Evolutionary conservation across 2,797 vertebrate species (phyloP).

Genomic region (Heliangelus exortis): DNA sequence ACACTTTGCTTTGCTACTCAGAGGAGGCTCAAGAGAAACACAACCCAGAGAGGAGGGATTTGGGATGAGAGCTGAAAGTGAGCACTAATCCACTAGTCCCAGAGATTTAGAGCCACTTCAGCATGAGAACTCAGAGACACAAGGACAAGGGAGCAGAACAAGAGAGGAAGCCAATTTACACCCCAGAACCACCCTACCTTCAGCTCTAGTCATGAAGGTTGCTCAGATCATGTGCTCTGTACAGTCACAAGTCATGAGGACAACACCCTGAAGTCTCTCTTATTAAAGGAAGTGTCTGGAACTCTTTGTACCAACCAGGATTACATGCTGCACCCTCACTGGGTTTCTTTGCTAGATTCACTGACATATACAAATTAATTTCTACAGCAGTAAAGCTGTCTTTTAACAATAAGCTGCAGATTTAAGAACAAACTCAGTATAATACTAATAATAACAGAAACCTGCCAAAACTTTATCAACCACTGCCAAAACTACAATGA

Average conservation of each 20-base stretch:
- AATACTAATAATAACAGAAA: background rate
- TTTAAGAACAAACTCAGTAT: background rate
- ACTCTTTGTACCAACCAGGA: background rate
- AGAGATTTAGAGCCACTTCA: background rate
- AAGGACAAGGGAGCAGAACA: background rate
- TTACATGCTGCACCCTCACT: background rate
- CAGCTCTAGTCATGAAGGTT: background rate
- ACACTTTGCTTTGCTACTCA: background rate
- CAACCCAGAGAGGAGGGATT: background rate
- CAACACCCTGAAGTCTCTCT: background rate
- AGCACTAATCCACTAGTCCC: background rate
- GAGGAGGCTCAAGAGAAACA: background rate
- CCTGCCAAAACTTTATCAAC: background rate
- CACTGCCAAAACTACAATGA: background rate
- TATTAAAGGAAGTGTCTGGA: background rate
- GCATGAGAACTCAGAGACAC: rapidly evolving
- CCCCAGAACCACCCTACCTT: background rate
- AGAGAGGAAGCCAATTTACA: background rate
- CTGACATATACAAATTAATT: background rate
- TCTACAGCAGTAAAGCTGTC: background rate
- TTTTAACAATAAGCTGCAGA: background rate
- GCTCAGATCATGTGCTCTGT: background rate
- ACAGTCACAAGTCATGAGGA: background rate
- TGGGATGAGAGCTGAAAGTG: background rate
- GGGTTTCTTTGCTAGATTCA: background rate